phyloP scores from a whole-genome alignment of 2,888 invertebrate genomes.

The Aromia moschata region DNA sequence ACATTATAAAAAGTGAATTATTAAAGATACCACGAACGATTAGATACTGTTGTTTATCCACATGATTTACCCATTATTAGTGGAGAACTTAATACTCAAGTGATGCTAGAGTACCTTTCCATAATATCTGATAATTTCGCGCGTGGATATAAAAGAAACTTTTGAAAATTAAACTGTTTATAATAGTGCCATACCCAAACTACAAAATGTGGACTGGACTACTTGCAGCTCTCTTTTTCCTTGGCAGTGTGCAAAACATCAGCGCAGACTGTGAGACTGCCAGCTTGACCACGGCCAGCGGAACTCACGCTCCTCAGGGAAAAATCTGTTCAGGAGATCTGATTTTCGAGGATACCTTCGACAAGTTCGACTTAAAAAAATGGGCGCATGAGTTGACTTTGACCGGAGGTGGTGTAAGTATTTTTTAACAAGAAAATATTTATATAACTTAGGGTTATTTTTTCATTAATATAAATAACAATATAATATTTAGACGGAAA shows the following conservation, averaged over 20 bases:
- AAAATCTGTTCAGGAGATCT: slow-evolving; percentile 66
- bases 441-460: too few relatives aligned
- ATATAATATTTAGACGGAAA: too few relatives aligned
- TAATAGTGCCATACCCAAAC: too few relatives aligned
- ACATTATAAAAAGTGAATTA: too few relatives aligned
- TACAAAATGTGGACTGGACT: neutral
- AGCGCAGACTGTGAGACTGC: slow-evolving; percentile 6
- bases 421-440: too few relatives aligned
- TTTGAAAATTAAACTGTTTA: too few relatives aligned
- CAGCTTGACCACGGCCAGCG: slow-evolving; percentile 34
- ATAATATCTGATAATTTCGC: too few relatives aligned
- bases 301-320: slow-evolving; percentile 24
- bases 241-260: neutral
- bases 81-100: too few relatives aligned
- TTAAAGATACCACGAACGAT: neutral
- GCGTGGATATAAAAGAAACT: too few relatives aligned
- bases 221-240: neutral
- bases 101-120: too few relatives aligned
- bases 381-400: slow-evolving; percentile 76
- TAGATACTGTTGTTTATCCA: neutral
- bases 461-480: too few relatives aligned
- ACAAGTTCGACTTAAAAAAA: slow-evolving; percentile 67
- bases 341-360: slow-evolving; percentile 72
- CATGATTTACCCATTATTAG: neutral
- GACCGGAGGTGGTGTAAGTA: slow-evolving; percentile 67